A percentile compares a stretch with the other conserved stretches of the same genome.
Evolutionary conservation across 2,113 vertebrate species (phyloP).

Genomic region (Genyomyrus donnyi): DNA sequence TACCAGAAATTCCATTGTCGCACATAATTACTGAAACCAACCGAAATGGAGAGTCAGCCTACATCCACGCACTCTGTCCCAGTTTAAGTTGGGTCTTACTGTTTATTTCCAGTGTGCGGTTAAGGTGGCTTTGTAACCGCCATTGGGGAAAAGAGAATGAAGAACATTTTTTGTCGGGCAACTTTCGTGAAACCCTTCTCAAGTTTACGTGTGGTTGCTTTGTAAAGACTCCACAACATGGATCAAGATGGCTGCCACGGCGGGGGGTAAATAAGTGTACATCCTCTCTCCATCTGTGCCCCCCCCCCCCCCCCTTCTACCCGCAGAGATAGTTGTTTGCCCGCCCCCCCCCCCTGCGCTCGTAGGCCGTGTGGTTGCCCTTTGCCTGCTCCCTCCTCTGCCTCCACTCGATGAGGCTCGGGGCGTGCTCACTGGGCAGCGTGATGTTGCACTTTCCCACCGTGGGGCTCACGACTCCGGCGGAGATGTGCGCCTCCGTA

Average conservation of each 20-base stretch:
- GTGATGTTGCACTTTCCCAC: constrained; percentile 93
- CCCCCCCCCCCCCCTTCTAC: neutral
- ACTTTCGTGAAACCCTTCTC: neutral
- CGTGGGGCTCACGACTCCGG: constrained; percentile 83
- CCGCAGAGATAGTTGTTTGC: neutral
- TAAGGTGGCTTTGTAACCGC: neutral
- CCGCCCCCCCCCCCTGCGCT: constrained; percentile 90
- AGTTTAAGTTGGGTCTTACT: neutral
- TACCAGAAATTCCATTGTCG: neutral
- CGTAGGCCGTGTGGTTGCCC: constrained; percentile 86
- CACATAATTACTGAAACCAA: constrained; percentile 1
- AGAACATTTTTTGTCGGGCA: neutral
- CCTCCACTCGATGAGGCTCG: constrained; percentile 93
- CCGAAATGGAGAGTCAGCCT: neutral
- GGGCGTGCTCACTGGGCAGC: constrained; percentile 86
- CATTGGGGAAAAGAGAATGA: neutral
- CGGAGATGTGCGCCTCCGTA: constrained; percentile 85
- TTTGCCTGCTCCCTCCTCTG: constrained; percentile 92
- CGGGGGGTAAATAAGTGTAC: neutral
- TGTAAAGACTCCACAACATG: neutral
- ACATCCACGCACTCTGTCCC: too few species aligned
- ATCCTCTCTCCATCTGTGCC: neutral
- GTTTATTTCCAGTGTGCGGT: neutral
- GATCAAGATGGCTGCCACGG: neutral
- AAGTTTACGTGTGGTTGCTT: neutral